phyloP scores from a whole-genome alignment of 2,797 vertebrate species.

The Dipus sagitta region DNA sequence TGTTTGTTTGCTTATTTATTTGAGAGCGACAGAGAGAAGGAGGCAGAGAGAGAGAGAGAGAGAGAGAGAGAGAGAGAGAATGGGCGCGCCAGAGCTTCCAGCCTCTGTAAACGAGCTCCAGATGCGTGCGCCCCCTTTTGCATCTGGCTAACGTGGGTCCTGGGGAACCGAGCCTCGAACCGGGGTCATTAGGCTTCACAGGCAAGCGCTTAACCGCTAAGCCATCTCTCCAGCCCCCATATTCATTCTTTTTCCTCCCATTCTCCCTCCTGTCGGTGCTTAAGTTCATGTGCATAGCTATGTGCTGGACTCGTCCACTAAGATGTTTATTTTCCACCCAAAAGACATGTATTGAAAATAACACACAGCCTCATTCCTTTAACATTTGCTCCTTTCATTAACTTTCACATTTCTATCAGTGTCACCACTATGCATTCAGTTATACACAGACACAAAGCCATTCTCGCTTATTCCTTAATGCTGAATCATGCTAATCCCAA shows the following conservation, averaged over 20 bases:
- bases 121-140: too few species aligned
- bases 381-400: slow-evolving; percentile 8
- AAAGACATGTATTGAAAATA: slow-evolving; percentile 6
- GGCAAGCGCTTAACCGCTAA: too few species aligned
- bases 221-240: too few species aligned
- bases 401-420: not conserved
- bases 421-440: not conserved
- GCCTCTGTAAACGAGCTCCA: too few species aligned
- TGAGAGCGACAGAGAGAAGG: too few species aligned
- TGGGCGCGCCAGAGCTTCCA: too few species aligned
- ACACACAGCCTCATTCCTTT: not conserved
- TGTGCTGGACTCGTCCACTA: not conserved
- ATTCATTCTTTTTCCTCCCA: not conserved
- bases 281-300: not conserved
- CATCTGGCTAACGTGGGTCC: too few species aligned
- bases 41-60: too few species aligned
- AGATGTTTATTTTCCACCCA: not conserved
- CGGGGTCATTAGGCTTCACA: too few species aligned
- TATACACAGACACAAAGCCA: not conserved
- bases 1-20: too few species aligned
- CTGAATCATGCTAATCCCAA: not conserved
- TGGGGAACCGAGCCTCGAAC: too few species aligned
- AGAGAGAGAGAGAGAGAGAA: too few species aligned
- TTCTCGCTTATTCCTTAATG: slow-evolving; percentile 1
- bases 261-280: not conserved